Conservation (phyloP, 2,888 invertebrate species). For the Calephelis perditalis region DNA sequence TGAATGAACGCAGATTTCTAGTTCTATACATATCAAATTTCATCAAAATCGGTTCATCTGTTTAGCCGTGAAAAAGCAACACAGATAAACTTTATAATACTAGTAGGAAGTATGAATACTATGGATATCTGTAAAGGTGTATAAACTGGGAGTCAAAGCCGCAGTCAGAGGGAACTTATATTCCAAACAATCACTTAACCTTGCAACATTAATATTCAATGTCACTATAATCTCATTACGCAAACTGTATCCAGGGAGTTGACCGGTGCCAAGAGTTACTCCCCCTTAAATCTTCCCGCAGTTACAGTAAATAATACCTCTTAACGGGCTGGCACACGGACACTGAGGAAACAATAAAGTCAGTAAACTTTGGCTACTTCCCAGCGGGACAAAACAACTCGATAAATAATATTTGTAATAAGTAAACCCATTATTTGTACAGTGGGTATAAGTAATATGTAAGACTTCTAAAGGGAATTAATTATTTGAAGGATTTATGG, state of each 20-base stretch:
- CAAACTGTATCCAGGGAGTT: neutral
- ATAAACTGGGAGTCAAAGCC: too few relatives aligned
- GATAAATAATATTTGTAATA: constrained; percentile 20
- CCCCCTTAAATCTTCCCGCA: constrained; percentile 24
- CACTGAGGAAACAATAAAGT: constrained; percentile 31
- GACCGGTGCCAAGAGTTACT: constrained; percentile 28
- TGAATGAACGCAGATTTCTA: too few relatives aligned
- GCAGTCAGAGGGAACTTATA: too few relatives aligned
- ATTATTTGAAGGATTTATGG: neutral
- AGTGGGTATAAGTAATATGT: neutral
- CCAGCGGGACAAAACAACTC: constrained; percentile 30
- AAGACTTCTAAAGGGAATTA: neutral
- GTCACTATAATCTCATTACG: constrained; percentile 2
- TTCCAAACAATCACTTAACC: too few relatives aligned
- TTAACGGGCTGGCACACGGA: constrained; percentile 30
- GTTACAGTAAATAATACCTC: constrained; percentile 28
- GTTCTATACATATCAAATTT: too few relatives aligned
- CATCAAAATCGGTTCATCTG: too few relatives aligned
- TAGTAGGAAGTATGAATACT: too few relatives aligned
- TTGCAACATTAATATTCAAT: too few relatives aligned
- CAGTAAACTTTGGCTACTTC: constrained; percentile 29
- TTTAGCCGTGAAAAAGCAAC: too few relatives aligned
- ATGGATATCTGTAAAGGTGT: too few relatives aligned
- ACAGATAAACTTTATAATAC: too few relatives aligned
- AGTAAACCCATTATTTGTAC: constrained; percentile 22